Conservation (phyloP, 2,888 invertebrate species). For the Lampropteryx suffumata region DNA sequence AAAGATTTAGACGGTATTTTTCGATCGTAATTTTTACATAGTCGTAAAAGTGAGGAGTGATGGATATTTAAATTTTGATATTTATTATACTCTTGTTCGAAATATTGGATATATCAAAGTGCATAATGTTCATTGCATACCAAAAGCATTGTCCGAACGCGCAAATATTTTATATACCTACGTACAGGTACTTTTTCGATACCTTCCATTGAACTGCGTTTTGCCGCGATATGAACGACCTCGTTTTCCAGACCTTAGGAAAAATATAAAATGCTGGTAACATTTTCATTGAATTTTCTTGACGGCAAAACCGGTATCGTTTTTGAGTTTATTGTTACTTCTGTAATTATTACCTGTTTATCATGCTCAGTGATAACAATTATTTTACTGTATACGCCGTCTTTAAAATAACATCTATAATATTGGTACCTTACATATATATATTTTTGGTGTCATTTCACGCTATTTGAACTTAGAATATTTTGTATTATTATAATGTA, state of each 20-base stretch:
- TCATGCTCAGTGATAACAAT: too few species aligned
- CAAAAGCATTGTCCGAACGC: not conserved
- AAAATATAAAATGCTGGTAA: too few species aligned
- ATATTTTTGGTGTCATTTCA: conserved; percentile 26
- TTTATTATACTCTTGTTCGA: conserved; percentile 12
- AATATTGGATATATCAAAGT: conserved; percentile 3
- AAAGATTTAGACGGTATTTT: conserved; percentile 27
- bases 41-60: conserved; percentile 24
- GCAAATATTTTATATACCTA: conserved; percentile 3
- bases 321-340: too few species aligned
- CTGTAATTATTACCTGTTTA: too few species aligned
- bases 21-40: conserved; percentile 22
- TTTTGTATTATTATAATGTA: conserved; percentile 7
- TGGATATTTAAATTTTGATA: conserved; percentile 18
- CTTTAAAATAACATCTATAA: conserved; percentile 5
- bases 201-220: not conserved
- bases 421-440: not conserved
- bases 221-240: not conserved
- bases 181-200: not conserved
- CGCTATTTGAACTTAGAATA: conserved; percentile 24
- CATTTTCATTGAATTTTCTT: too few species aligned
- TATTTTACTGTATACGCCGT: too few species aligned
- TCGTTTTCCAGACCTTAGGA: too few species aligned
- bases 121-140: conserved; percentile 12
- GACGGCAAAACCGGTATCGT: too few species aligned